Evolutionary conservation across 2,113 vertebrate genomes (phyloP).

Genomic region (Scophthalmus maximus): DNA sequence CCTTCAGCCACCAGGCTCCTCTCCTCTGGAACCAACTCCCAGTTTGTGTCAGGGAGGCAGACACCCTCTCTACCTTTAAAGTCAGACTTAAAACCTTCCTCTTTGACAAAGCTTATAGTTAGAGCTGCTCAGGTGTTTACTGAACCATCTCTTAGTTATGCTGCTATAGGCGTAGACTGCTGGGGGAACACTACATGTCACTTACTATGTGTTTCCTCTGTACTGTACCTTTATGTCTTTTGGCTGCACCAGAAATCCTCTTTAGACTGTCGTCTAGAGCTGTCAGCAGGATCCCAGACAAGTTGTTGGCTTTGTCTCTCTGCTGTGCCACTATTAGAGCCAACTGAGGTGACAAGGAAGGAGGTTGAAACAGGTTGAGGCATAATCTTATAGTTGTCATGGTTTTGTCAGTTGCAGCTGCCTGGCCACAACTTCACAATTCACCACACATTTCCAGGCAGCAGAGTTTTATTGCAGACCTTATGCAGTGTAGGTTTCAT

Average conservation of each 20-base stretch:
- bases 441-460: constrained; percentile 3
- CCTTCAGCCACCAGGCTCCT: no score
- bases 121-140: no score
- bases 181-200: no score
- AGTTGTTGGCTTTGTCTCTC: constrained; percentile 85
- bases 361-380: not conserved
- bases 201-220: not conserved
- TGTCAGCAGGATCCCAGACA: constrained; percentile 89
- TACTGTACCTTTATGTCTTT: constrained; percentile 85
- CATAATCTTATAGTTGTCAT: not conserved
- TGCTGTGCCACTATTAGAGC: constrained; percentile 92
- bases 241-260: constrained; percentile 88
- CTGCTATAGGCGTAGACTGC: no score
- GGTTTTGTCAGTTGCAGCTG: not conserved
- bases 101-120: no score
- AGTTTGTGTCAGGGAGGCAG: no score
- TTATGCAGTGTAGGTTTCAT: not conserved
- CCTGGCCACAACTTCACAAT: not conserved
- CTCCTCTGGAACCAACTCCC: no score
- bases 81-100: no score
- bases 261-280: constrained; percentile 91
- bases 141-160: no score
- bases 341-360: constrained; percentile 79
- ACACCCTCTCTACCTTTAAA: no score
- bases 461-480: not conserved